A percentile compares a stretch with the other conserved stretches of the same genome.
Conservation (phyloP, 2,888 invertebrate genomes). For the Brachylomia viminalis region DNA sequence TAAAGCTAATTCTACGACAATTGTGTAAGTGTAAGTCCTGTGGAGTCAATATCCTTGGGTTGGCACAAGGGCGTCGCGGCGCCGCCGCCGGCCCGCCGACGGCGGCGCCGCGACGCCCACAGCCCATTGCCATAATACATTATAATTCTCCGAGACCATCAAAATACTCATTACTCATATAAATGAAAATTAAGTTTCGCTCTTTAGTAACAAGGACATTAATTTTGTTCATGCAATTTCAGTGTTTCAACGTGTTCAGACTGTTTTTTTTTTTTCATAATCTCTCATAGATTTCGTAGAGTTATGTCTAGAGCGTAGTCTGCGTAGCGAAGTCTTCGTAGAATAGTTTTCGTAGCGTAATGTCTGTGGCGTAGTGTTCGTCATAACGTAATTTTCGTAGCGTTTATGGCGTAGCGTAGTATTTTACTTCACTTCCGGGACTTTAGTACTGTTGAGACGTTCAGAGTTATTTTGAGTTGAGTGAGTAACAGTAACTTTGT, state of each 20-base stretch:
- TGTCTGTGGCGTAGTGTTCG: neutral
- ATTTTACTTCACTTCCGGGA: neutral
- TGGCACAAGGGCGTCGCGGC: slow-evolving; percentile 48
- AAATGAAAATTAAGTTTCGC: slow-evolving; percentile 39
- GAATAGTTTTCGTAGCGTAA: neutral
- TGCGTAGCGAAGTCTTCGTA: neutral
- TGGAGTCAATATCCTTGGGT: slow-evolving; percentile 59
- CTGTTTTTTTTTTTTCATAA: neutral
- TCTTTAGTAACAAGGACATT: slow-evolving; percentile 11
- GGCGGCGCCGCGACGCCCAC: slow-evolving; percentile 50
- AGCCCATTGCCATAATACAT: slow-evolving; percentile 53
- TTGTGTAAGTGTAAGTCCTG: slow-evolving; percentile 58
- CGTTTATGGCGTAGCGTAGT: neutral
- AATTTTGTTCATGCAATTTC: slow-evolving; percentile 19
- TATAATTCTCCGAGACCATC: slow-evolving; percentile 50
- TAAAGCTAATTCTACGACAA: slow-evolving; percentile 62
- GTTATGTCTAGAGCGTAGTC: neutral
- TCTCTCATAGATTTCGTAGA: neutral
- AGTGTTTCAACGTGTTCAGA: neutral
- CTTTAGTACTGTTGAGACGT: neutral
- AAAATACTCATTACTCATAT: slow-evolving; percentile 42
- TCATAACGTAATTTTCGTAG: neutral
- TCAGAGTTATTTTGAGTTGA: neutral
- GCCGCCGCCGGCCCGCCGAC: slow-evolving; percentile 51
- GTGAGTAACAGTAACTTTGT: slow-evolving; percentile 9